Conservation (phyloP, 2,797 vertebrate genomes). For the Peromyscus attwateri region DNA sequence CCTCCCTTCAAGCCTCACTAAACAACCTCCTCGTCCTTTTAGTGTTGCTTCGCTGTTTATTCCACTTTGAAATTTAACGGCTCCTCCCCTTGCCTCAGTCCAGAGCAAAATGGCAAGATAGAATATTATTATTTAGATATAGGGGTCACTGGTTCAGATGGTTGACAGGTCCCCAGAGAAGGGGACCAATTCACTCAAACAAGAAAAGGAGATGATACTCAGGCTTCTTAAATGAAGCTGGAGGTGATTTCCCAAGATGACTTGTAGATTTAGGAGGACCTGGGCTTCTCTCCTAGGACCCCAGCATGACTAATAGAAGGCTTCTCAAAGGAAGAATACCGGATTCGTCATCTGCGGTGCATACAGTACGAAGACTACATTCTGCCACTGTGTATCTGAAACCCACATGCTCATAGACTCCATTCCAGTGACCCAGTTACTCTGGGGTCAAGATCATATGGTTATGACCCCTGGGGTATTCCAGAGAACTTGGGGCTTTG, state of each 20-base stretch:
- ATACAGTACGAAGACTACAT: neutral
- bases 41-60: slow-evolving; percentile 87
- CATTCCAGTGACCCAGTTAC: neutral
- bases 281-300: neutral
- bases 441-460: neutral
- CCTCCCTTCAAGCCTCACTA: slow-evolving; percentile 92
- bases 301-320: neutral
- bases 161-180: neutral
- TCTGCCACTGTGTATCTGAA: neutral
- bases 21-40: slow-evolving; percentile 86
- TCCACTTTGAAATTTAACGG: slow-evolving; percentile 84
- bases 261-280: neutral
- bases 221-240: neutral
- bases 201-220: neutral
- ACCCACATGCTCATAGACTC: neutral
- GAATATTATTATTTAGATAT: neutral
- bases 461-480: too few relatives aligned
- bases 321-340: neutral
- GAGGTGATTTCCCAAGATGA: neutral
- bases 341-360: too few relatives aligned
- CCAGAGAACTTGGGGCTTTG: neutral
- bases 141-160: neutral
- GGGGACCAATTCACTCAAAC: neutral
- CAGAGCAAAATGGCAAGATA: slow-evolving; percentile 53
- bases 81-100: slow-evolving; percentile 51